A percentile compares a stretch with the other conserved stretches of the same genome.
These are phyloP conservation scores for Labeo catla DNA, from an alignment of 2,113 vertebrate genomes.

Conservation along the genomic window DNA sequence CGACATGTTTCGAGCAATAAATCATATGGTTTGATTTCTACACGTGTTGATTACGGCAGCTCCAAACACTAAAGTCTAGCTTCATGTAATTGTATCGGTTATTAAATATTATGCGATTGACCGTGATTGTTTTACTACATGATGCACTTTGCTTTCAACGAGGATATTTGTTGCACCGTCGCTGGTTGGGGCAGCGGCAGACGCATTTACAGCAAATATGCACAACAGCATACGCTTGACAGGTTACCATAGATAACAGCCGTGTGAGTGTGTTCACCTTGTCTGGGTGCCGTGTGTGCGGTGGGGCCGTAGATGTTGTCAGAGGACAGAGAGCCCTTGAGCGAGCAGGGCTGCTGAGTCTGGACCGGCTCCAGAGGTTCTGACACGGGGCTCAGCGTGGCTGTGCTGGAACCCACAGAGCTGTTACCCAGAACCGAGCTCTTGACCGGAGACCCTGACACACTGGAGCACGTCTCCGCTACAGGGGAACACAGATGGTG, in stretches of 20 bases:
- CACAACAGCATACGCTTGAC: not conserved
- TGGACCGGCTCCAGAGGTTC: conserved; percentile 82
- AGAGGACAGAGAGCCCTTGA: conserved; percentile 94
- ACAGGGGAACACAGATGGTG: not conserved
- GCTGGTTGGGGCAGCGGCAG: not conserved
- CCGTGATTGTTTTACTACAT: not conserved
- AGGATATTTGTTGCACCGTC: not conserved
- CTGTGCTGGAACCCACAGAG: conserved; percentile 64
- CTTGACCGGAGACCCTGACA: conserved; percentile 77
- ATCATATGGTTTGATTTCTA: not conserved
- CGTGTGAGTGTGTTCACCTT: conserved; percentile 68
- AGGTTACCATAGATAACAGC: not conserved
- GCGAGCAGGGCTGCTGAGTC: conserved; percentile 97
- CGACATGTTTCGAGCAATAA: not conserved
- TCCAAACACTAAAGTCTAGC: not conserved
- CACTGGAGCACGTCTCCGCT: conserved; percentile 69
- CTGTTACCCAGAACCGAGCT: conserved; percentile 61
- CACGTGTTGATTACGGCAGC: not conserved
- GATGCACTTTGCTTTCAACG: not conserved
- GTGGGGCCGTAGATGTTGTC: conserved; percentile 86
- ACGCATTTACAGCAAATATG: not conserved
- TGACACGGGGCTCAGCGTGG: conserved; percentile 68
- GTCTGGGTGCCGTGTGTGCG: conserved; percentile 63
- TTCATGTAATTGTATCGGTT: not conserved
- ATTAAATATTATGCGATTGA: not conserved